Percentiles rank a stretch among this genome's conserved stretches.
phyloP scores from a whole-genome alignment of 2,113 vertebrate genomes.

The Corythaeola cristata region DNA sequence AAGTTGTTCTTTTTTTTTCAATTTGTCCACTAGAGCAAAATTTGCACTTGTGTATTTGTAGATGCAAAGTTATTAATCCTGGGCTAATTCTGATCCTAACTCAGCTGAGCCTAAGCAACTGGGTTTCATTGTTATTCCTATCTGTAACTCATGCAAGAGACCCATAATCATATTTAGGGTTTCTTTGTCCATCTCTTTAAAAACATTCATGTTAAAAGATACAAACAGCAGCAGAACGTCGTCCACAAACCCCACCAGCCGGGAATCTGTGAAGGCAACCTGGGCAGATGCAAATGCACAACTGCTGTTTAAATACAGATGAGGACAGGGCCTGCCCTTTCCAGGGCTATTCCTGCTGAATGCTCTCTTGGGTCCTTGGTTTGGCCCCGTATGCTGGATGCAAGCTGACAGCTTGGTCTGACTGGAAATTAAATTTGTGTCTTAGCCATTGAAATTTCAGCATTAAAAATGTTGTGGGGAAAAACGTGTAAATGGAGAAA shows the following conservation, averaged over 20 bases:
- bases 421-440: neutral
- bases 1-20: neutral
- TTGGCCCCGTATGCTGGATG: neutral
- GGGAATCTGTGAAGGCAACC: neutral
- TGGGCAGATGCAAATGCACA: fast-evolving
- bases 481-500: neutral
- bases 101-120: neutral
- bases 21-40: neutral
- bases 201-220: neutral
- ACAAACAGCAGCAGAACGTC: neutral
- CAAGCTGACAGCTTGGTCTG: neutral
- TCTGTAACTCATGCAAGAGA: neutral
- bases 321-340: neutral
- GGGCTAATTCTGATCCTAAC: neutral
- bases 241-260: neutral
- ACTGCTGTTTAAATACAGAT: neutral
- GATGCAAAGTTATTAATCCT: neutral
- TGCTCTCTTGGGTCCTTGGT: neutral
- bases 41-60: neutral
- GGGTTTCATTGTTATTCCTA: neutral
- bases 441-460: neutral
- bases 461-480: neutral
- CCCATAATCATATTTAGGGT: neutral
- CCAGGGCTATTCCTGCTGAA: neutral
- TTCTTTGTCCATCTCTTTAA: neutral